A percentile compares a stretch with the other conserved stretches of the same genome.
These are phyloP conservation scores for Aleiodes alternator DNA, from an alignment of 2,888 invertebrate species.

Conservation along the genomic window DNA sequence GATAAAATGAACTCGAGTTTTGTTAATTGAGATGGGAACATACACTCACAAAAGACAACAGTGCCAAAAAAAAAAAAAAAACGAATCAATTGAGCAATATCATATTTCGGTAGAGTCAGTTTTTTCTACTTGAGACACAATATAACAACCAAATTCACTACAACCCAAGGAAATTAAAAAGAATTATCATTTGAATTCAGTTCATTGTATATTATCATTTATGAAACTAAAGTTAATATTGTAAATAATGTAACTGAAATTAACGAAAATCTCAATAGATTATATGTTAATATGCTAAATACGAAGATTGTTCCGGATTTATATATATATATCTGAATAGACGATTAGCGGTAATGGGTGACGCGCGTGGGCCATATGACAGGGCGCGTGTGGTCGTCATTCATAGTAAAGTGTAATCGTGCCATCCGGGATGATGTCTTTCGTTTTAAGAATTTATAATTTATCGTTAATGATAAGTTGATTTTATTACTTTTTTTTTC, in stretches of 20 bases:
- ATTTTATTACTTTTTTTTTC: background rate
- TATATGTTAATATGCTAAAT: slow-evolving; percentile 30
- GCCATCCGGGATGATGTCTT: slow-evolving; percentile 63
- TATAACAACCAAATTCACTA: background rate
- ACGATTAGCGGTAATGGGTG: slow-evolving; percentile 65
- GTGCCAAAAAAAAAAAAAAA: slow-evolving; percentile 6
- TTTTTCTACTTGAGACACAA: slow-evolving; percentile 6
- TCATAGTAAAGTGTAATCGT: slow-evolving; percentile 64
- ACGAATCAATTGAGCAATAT: background rate
- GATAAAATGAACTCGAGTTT: too few relatives aligned
- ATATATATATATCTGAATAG: slow-evolving; percentile 56
- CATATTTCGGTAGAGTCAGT: background rate
- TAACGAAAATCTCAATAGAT: slow-evolving; percentile 19
- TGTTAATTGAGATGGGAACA: background rate
- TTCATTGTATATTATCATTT: background rate
- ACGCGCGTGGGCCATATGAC: slow-evolving; percentile 66
- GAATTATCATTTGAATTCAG: too few relatives aligned
- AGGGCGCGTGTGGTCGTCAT: slow-evolving; percentile 68
- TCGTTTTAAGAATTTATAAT: background rate
- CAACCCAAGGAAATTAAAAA: background rate
- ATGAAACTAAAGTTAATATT: background rate
- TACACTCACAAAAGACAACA: background rate
- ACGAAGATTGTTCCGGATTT: slow-evolving; percentile 39
- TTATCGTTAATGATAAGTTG: background rate
- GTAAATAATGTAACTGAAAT: slow-evolving; percentile 21